These are phyloP conservation scores for Maniola jurtina DNA, from an alignment of 1,140 invertebrate species.

Conservation along the genomic window DNA sequence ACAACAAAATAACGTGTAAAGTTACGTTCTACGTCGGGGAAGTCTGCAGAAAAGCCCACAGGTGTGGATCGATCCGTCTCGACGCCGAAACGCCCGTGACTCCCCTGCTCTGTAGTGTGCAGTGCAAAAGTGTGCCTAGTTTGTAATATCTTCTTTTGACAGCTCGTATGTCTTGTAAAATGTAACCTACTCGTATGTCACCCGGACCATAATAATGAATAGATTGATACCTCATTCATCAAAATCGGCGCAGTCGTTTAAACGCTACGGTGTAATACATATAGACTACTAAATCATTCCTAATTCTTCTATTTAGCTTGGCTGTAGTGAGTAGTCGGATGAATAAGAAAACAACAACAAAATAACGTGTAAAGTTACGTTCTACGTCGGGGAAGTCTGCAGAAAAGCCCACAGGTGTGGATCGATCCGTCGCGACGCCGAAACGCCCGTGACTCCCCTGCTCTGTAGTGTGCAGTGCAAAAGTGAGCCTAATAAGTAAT, in stretches of 20 bases:
- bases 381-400: constrained; percentile 32
- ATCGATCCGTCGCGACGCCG: constrained; percentile 53
- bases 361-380: neutral
- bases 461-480: neutral
- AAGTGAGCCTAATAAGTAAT: constrained; percentile 18
- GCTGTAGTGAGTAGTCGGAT: neutral
- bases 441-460: constrained; percentile 7
- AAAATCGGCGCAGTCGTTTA: too few relatives aligned
- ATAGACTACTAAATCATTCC: too few relatives aligned
- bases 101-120: neutral
- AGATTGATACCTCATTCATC: too few relatives aligned
- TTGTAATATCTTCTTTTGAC: constrained; percentile 10
- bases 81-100: constrained; percentile 24
- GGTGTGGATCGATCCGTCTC: constrained; percentile 60
- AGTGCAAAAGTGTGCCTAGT: constrained; percentile 9
- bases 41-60: constrained; percentile 37
- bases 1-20: neutral
- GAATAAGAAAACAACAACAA: neutral
- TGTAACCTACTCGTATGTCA: too few relatives aligned
- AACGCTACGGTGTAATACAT: too few relatives aligned
- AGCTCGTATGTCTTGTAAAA: too few relatives aligned
- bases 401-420: constrained; percentile 45
- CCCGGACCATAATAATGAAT: too few relatives aligned
- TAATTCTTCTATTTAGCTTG: too few relatives aligned
- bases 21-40: constrained; percentile 27